phyloP scores from a whole-genome alignment of 1,140 invertebrate species.

The Lepidurus apus region DNA sequence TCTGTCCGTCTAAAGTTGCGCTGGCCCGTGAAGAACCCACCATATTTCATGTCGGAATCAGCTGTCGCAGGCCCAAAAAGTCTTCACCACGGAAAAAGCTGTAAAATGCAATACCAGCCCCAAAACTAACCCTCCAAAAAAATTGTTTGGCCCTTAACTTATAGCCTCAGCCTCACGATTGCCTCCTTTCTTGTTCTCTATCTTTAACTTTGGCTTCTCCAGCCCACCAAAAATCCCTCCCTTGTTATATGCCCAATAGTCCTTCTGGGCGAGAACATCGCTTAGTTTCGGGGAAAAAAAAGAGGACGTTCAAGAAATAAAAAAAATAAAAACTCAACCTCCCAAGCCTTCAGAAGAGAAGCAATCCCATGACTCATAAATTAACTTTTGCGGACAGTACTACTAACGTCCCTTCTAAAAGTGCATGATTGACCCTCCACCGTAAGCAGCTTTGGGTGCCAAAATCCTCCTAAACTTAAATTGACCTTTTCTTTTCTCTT shows the following conservation, averaged over 20 bases:
- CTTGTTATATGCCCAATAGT: neutral
- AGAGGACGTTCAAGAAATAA: neutral
- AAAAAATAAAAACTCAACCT: neutral
- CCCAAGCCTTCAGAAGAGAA: slow-evolving; percentile 6
- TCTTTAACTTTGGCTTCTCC: slow-evolving; percentile 2
- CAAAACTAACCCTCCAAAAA: slow-evolving; percentile 16
- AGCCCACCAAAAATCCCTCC: neutral
- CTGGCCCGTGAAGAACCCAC: slow-evolving; percentile 17
- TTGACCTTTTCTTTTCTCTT: neutral
- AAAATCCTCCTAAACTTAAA: neutral
- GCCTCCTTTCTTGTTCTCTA: slow-evolving; percentile 15
- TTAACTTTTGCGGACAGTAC: slow-evolving; percentile 19
- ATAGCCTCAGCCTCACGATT: neutral
- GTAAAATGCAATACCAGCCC: slow-evolving; percentile 18
- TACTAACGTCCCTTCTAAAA: slow-evolving; percentile 1
- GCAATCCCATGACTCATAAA: slow-evolving; percentile 11
- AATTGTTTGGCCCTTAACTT: neutral
- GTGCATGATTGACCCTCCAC: slow-evolving; percentile 9
- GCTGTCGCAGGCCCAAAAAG: slow-evolving; percentile 20
- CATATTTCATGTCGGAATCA: slow-evolving; percentile 19
- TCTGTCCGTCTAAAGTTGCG: slow-evolving; percentile 17
- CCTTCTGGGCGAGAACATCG: neutral
- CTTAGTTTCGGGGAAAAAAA: neutral
- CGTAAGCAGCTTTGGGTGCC: slow-evolving; percentile 6
- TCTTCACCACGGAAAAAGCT: slow-evolving; percentile 11